Evolutionary conservation across 92 coral and sea anemone genomes (phyloP).

Genomic region (Pocillopora grandis): DNA sequence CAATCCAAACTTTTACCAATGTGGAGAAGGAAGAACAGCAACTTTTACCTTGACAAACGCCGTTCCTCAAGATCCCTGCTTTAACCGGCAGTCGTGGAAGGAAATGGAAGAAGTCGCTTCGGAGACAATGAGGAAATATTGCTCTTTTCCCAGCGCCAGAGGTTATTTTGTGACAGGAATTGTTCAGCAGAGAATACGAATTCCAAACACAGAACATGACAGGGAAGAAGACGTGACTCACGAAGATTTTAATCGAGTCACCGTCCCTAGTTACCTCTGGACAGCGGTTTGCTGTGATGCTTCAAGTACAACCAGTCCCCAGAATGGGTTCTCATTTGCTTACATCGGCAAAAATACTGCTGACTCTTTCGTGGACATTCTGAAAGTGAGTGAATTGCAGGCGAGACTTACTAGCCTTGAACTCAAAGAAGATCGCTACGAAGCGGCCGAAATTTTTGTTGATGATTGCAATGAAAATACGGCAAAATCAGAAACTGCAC

Average conservation of each 20-base stretch:
- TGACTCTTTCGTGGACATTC: neutral
- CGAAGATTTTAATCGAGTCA: slow-evolving; percentile 48
- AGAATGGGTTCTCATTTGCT: slow-evolving; percentile 41
- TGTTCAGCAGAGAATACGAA: neutral
- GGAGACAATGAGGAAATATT: neutral
- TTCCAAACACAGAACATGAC: slow-evolving; percentile 49
- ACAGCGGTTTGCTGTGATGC: slow-evolving; percentile 60
- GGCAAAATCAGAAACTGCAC: neutral
- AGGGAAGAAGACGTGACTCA: slow-evolving; percentile 10
- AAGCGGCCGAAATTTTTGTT: slow-evolving; percentile 3
- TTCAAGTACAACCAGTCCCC: neutral
- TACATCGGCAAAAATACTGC: slow-evolving; percentile 42
- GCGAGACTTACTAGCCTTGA: neutral
- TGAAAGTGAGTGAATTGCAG: slow-evolving; percentile 28
- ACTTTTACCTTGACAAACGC: slow-evolving; percentile 57
- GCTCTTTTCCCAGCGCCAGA: slow-evolving; percentile 29
- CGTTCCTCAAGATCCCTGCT: slow-evolving; percentile 55
- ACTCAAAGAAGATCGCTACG: neutral
- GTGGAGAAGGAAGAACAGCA: slow-evolving; percentile 25
- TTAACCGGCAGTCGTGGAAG: slow-evolving; percentile 39
- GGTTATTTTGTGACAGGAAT: slow-evolving; percentile 52
- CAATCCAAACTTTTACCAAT: slow-evolving; percentile 46
- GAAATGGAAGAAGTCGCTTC: neutral
- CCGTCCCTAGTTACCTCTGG: slow-evolving; percentile 52
- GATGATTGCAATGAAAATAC: slow-evolving; percentile 24